Conservation (phyloP, 1,140 invertebrate genomes). For the Bombus turneri region DNA sequence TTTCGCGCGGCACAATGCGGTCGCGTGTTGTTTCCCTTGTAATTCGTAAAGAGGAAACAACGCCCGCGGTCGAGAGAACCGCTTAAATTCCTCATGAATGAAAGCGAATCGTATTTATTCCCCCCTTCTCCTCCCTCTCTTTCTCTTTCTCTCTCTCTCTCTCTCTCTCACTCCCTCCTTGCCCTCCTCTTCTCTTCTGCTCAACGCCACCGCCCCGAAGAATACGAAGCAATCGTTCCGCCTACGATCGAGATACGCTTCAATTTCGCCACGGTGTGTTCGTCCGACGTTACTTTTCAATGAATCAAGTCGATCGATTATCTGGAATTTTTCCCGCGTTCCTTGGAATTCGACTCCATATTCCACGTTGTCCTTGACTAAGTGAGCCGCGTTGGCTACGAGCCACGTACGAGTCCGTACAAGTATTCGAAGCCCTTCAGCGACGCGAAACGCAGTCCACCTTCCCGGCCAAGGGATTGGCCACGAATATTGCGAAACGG, state of each 20-base stretch:
- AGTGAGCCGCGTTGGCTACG: constrained; percentile 15
- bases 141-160: not conserved
- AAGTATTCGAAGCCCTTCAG: constrained; percentile 36
- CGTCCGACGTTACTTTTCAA: constrained; percentile 10
- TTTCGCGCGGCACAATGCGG: not conserved
- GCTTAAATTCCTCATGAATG: constrained; percentile 32
- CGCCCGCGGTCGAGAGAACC: constrained; percentile 22
- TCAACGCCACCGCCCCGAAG: not conserved
- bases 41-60: constrained; percentile 19
- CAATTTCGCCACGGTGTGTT: constrained; percentile 10
- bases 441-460: not conserved
- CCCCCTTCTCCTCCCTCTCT: no score
- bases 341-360: constrained; percentile 42
- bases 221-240: constrained; percentile 8
- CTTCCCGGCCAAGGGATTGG: not conserved
- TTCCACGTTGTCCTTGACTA: constrained; percentile 36
- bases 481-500: not conserved
- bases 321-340: not conserved
- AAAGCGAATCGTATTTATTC: constrained; percentile 20
- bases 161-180: no score
- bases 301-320: constrained; percentile 17
- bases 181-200: no score
- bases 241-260: constrained; percentile 24
- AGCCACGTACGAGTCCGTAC: constrained; percentile 47
- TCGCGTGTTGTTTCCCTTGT: constrained; percentile 17